Conservation (phyloP, 2,113 vertebrate genomes). For the Cercopithecus mona region DNA sequence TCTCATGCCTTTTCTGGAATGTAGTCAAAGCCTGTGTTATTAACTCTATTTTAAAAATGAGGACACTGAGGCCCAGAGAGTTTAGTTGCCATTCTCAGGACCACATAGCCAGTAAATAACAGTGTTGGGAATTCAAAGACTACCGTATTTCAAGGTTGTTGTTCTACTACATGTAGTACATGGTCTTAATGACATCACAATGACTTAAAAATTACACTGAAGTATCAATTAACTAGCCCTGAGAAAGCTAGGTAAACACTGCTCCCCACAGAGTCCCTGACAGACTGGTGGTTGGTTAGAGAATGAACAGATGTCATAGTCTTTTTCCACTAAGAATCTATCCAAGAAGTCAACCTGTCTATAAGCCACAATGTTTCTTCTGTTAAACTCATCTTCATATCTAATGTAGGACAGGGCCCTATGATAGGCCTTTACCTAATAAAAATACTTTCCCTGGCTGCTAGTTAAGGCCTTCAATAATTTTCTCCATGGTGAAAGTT, state of each 20-base stretch:
- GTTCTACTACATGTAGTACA: neutral
- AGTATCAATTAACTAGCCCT: neutral
- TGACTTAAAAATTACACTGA: constrained; percentile 2
- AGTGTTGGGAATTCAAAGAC: neutral
- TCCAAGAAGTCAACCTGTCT: neutral
- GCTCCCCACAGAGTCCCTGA: neutral
- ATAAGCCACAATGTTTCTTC: neutral
- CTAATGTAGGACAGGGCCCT: neutral
- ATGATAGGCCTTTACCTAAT: neutral
- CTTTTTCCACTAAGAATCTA: neutral
- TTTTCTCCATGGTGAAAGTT: neutral
- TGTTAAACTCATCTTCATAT: neutral
- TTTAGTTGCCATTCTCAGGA: neutral
- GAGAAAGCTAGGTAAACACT: neutral
- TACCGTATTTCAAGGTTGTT: neutral
- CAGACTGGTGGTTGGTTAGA: neutral
- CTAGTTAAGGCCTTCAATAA: neutral
- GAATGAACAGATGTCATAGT: neutral
- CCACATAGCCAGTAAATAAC: neutral
- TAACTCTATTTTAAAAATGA: constrained; percentile 16
- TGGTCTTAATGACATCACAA: neutral
- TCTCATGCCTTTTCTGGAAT: neutral
- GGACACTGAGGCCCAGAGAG: neutral
- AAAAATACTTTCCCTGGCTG: neutral
- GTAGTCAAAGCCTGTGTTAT: neutral